Percentiles rank a stretch among this genome's conserved stretches.
Evolutionary conservation across 2,888 invertebrate genomes (phyloP).

Genomic region (Vanessa cardui): DNA sequence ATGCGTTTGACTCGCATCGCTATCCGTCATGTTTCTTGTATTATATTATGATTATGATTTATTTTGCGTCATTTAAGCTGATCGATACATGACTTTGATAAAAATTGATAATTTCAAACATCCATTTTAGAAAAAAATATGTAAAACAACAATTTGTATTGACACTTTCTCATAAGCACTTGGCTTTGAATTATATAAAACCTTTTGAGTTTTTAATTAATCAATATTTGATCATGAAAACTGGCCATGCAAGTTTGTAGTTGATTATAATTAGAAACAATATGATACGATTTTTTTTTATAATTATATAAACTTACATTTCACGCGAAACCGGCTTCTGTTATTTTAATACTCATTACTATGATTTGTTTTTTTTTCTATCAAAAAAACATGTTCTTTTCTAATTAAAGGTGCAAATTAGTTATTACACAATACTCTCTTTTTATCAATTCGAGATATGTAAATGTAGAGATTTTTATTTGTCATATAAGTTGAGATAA

Average conservation of each 20-base stretch:
- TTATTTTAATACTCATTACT: neutral
- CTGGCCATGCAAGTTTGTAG: neutral
- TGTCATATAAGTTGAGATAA: no score
- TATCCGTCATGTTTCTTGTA: no score
- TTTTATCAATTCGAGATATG: neutral
- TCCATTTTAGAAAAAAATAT: no score
- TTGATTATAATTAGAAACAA: slow-evolving; percentile 8
- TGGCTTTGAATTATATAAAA: no score
- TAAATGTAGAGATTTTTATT: no score
- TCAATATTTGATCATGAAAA: neutral
- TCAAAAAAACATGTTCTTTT: neutral
- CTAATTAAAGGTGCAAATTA: neutral
- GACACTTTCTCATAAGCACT: no score
- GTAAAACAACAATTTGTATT: no score
- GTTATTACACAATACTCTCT: slow-evolving; percentile 1
- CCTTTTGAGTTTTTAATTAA: neutral
- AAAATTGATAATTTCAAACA: no score
- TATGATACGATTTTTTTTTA: neutral
- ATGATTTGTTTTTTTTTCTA: neutral
- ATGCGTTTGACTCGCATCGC: no score
- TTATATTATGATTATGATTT: no score
- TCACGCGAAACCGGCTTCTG: slow-evolving; percentile 4
- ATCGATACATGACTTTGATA: no score
- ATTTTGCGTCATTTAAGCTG: no score
- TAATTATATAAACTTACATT: slow-evolving; percentile 6